Base-by-base conservation (phyloP, 1,140 invertebrate genomes). In the Wasmannia auropunctata region DNA sequence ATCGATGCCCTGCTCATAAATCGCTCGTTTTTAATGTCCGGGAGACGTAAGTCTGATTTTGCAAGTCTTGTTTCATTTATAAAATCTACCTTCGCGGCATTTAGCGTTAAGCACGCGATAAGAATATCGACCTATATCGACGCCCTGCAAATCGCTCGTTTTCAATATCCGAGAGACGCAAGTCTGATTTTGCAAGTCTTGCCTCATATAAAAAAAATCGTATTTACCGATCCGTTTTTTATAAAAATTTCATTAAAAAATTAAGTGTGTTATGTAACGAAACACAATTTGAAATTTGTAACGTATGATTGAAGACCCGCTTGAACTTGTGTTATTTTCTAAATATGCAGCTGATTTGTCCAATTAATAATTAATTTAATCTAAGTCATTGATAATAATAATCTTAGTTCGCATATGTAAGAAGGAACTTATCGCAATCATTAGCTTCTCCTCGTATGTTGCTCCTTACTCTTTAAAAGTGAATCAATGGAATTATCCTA, bases 31-130 rank as follows among this genome's bases (percentile, higher is more conserved):
- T 75, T 37, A 28, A 46, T 43, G 11, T 11, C 8, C 2, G 34
- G 22, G 1, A 16, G 31, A 25, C 25, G 40, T 19, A 31, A 63
- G 2, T 51, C 1, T 14, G 37, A 0, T 28, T 54, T 31, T 8
- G 6, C 22, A 22, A 3, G 19, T 37, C 43, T 79, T 51, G 34
- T 16, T 7, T 63, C 34, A 80, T 28, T 43, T 31, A 22, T 19
- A 40, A 40, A 80, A 80, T 80, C 31, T 8, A 79, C n/a, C 25
- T 72, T 14, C 8, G 6, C n/a, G 40, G 43, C 14, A 37, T 67
- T 51, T 67, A 79, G 5, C 58, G 31, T 34, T 70, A 40, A 80
- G 37, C 49, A 80, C 14, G 22, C 34, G 34, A n/a, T 70, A 19
- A 43, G 28, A 72, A 72, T 43, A 58, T 14, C 76, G 31, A 22